These are phyloP conservation scores for Oscheius sp. DNA, from an alignment of 2,888 invertebrate species.

Conservation along the genomic window DNA sequence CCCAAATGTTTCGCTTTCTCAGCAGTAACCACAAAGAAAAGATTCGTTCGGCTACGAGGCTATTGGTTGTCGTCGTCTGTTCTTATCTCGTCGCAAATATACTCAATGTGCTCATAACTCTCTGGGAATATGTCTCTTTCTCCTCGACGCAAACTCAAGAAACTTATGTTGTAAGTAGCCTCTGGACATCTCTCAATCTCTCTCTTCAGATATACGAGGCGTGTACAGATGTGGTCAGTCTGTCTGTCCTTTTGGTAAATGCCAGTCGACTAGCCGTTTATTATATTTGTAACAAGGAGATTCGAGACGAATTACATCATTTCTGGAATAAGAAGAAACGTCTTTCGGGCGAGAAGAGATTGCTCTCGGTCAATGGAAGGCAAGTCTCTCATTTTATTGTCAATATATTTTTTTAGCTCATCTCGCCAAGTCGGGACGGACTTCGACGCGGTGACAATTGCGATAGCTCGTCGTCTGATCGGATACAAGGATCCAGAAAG, in stretches of 20 bases:
- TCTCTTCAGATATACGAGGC: constrained; percentile 66
- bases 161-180: constrained; percentile 55
- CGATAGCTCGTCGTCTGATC: constrained; percentile 59
- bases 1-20: constrained; percentile 70
- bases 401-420: not conserved
- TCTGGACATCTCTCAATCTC: too few relatives aligned
- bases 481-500: constrained; percentile 32
- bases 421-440: constrained; percentile 64
- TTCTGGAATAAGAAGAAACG: constrained; percentile 31
- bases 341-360: not conserved
- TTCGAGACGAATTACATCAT: constrained; percentile 47
- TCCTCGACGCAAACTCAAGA: constrained; percentile 62
- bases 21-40: constrained; percentile 69
- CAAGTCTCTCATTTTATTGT: not conserved
- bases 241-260: constrained; percentile 69
- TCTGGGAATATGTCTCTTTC: constrained; percentile 69
- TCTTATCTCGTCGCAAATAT: constrained; percentile 69
- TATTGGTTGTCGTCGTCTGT: constrained; percentile 70
- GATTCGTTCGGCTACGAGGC: constrained; percentile 69
- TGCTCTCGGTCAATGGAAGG: constrained; percentile 12
- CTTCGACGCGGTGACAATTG: constrained; percentile 68
- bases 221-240: constrained; percentile 67
- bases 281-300: constrained; percentile 64
- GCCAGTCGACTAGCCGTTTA: constrained; percentile 69
- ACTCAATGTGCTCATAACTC: constrained; percentile 67